Evolutionary conservation across 2,888 invertebrate species (phyloP), one percentile per base, ranked within the genome.

Genomic region (Graphium colonna): DNA sequence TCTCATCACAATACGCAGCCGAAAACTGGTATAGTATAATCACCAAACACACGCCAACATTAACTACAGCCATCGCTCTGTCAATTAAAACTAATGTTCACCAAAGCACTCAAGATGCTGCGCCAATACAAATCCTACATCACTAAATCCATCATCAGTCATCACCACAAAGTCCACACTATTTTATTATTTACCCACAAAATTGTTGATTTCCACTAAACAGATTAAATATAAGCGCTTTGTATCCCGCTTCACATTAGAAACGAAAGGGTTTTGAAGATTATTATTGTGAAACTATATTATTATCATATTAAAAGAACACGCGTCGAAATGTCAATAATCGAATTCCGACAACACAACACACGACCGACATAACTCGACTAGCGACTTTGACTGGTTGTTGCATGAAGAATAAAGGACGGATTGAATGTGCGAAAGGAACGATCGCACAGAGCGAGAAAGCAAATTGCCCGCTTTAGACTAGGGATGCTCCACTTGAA

Each of bases 11-110:
- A 51, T 75, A 76, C 26, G 71, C 86, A 42, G 69, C 65, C 9
- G 84, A 75, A 46, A 86, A 67, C 65, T 83, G 84, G 70, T 82
- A 83, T 64, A 86, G 61, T 56, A 88, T 66, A 62, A 89, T 73
- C 61, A 87, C 73, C 58, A 87, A 69, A 67, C 79, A 87, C 68
- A 88, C 65, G 75, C 81, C 75, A 70, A 84, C 77, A 79, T 88
- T 86, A 69, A 83, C 71, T 64, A 78, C 73, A 62, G 87, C 87
- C 88, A 89, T 89, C 58, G 68, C 71, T 66, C 44, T 58, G 65
- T 72, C 73, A 77, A 80, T 79, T 78, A 73, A 60, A 69, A 70
- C 69, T 73, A 78, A 77, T 71, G 72, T 60, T 67, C 68, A 77
- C 61, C 74, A 76, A 70, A 74, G 74, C 73, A 76, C 73, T 67